These are phyloP conservation scores for Hippocampus barbouri DNA, from an alignment of 2,113 vertebrate genomes.

Conservation along the genomic window DNA sequence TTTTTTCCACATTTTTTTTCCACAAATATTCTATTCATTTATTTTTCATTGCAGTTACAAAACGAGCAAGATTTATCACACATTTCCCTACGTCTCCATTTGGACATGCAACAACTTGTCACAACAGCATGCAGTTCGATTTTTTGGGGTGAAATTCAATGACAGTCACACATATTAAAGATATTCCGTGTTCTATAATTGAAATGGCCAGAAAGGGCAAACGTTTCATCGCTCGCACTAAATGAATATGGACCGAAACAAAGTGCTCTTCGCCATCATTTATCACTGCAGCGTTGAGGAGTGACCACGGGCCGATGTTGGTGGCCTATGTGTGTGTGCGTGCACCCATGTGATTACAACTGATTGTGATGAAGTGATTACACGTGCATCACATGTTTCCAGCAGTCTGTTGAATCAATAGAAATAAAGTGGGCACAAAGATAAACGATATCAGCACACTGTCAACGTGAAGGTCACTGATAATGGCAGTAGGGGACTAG, in stretches of 20 bases:
- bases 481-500: neutral
- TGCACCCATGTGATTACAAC: conserved; percentile 12
- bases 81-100: neutral
- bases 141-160: neutral
- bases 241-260: neutral
- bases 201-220: neutral
- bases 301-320: neutral
- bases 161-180: neutral
- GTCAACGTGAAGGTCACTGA: conserved; percentile 82
- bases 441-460: conserved; percentile 78
- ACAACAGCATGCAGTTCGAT: neutral
- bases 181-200: neutral
- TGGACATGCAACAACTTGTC: neutral
- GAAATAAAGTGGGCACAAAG: conserved; percentile 49
- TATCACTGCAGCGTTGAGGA: neutral
- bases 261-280: neutral
- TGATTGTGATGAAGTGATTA: conserved; percentile 44
- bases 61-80: neutral
- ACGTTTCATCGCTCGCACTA: neutral
- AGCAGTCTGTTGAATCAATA: neutral
- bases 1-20: neutral
- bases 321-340: neutral
- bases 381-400: neutral
- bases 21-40: neutral
- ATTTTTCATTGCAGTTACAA: neutral